Evolutionary conservation across 2,888 invertebrate genomes (phyloP), one percentile per base, ranked within the genome.

Genomic region (Onthophagus sagittarius): DNA sequence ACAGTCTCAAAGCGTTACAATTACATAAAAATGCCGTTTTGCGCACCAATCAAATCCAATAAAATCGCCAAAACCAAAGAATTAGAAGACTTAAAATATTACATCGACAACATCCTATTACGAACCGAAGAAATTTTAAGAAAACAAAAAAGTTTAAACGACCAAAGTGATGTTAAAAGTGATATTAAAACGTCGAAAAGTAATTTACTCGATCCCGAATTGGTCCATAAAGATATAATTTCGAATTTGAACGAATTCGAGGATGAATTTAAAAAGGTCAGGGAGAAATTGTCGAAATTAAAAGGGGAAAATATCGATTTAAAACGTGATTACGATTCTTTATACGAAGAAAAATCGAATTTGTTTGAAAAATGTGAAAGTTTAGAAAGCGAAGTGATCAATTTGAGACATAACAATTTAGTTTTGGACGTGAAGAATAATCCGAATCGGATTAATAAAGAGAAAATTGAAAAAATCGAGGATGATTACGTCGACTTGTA

Each of bases 381-480:
- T 1, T 15, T 63, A 0, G 71, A 73, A 32, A 67, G 73, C 15
- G 73, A 73, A 31, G 73, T 73, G 5, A 71, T 73, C 15, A 73
- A 73, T 71, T 73, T 73, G 23, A 73, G 73, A 31, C 73, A 73
- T 15, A 71, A 73, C n/a, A 65, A 73, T 67, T 73, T 73, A 67
- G 33, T 73, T 3, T 53, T 62, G 32, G 71, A 73, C n/a, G 64
- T 67, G 2, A 64, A 73, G 15, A 73, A 71, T n/a, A 73, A 73
- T 62, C 73, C 73, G 6, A 63, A 53, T n/a, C 15, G 23, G 0
- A 13, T 32, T 9, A 69, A 72, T 31, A 63, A 63, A 11, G 71
- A 73, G 62, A 73, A 73, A 67, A 69, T 73, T 11, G 73, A 71
- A 62, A 69, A 71, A 14, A 32, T 73, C 32, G 73, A 73, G 69